These are phyloP conservation scores for Lepidurus packardi DNA, from an alignment of 1,140 invertebrate species.

Conservation along the genomic window DNA sequence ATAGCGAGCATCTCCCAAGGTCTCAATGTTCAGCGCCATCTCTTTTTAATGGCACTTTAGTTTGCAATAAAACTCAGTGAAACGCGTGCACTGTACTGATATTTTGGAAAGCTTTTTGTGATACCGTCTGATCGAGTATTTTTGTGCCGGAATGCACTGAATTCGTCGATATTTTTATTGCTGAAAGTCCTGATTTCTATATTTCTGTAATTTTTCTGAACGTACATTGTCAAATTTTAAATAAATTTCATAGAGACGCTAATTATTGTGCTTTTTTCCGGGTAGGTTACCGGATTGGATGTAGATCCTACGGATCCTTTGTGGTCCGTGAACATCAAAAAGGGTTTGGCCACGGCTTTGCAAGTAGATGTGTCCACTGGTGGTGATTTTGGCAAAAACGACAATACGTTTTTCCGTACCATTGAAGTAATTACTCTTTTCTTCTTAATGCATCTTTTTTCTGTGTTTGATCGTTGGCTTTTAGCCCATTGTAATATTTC, in stretches of 20 bases:
- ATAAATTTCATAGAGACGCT: not conserved
- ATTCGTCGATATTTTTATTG: not conserved
- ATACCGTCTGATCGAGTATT: too few species aligned
- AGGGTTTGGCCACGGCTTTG: constrained; percentile 33
- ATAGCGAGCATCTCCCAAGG: not conserved
- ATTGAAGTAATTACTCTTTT: constrained; percentile 28
- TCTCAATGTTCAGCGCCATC: not conserved
- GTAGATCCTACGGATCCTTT: constrained; percentile 31
- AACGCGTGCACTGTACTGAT: too few species aligned
- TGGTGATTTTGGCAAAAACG: constrained; percentile 32
- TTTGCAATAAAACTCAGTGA: too few species aligned
- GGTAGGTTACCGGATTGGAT: constrained; percentile 32
- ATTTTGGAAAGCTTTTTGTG: too few species aligned
- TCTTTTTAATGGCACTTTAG: too few species aligned
- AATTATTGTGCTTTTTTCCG: not conserved
- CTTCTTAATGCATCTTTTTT: not conserved
- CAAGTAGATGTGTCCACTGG: constrained; percentile 31
- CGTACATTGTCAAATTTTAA: not conserved
- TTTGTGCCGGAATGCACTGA: too few species aligned
- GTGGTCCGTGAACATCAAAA: constrained; percentile 35
- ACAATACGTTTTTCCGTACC: constrained; percentile 26
- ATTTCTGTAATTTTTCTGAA: not conserved
- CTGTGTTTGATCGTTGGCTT: not conserved
- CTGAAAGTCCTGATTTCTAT: not conserved
- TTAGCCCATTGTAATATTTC: not conserved